Conservation (phyloP, 2,888 invertebrate genomes). For the Pyrocoelia pectoralis region DNA sequence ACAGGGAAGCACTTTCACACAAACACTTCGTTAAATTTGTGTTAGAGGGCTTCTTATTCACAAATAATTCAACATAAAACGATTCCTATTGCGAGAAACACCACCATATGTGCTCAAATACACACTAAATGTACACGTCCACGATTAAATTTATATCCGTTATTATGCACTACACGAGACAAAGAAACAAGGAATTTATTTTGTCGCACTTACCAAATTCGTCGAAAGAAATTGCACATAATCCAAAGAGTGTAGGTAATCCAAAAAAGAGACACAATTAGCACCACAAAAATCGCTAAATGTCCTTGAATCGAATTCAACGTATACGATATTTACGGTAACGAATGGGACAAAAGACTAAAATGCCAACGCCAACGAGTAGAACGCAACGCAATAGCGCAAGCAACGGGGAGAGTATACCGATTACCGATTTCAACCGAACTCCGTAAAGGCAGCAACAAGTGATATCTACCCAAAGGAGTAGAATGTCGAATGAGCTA, state of each 20-base stretch:
- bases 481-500: constrained; percentile 11
- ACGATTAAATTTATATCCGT: constrained; percentile 26
- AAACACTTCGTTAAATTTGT: constrained; percentile 36
- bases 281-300: constrained; percentile 25
- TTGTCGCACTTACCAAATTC: constrained; percentile 15
- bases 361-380: constrained; percentile 42
- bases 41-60: constrained; percentile 13
- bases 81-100: constrained; percentile 10
- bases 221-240: background rate
- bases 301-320: constrained; percentile 48
- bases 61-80: constrained; percentile 16
- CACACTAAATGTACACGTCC: constrained; percentile 16
- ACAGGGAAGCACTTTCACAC: constrained; percentile 48
- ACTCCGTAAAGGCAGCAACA: constrained; percentile 48
- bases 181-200: constrained; percentile 32
- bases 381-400: constrained; percentile 29
- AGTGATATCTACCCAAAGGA: constrained; percentile 47
- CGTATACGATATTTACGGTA: constrained; percentile 41
- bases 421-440: constrained; percentile 46
- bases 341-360: constrained; percentile 49
- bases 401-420: constrained; percentile 27
- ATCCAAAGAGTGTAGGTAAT: constrained; percentile 20
- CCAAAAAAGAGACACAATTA: constrained; percentile 14
- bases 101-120: constrained; percentile 15
- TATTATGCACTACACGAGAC: constrained; percentile 26